These are phyloP conservation scores for Pseudomyrmex gracilis DNA, from an alignment of 1,140 invertebrate species.

Conservation along the genomic window DNA sequence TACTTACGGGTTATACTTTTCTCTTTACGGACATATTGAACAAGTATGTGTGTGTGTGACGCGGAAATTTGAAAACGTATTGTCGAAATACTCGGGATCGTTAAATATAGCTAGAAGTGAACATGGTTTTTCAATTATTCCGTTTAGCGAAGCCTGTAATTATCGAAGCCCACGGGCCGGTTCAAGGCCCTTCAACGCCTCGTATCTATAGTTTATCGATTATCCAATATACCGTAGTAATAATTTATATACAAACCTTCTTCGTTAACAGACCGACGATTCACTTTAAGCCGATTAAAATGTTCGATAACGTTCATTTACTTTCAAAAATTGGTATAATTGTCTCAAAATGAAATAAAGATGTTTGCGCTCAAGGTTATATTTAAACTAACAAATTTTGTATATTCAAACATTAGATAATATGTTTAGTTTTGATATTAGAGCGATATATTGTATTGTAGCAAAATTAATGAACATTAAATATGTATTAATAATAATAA, in stretches of 20 bases:
- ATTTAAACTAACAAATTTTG: too few species aligned
- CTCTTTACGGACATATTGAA: background rate
- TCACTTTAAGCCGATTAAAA: conserved; percentile 24
- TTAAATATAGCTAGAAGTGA: background rate
- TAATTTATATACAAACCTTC: conserved; percentile 25
- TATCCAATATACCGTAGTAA: conserved; percentile 31
- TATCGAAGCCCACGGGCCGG: background rate
- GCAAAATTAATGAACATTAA: background rate
- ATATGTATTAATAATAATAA: background rate
- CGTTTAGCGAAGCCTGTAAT: conserved; percentile 6
- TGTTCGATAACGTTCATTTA: background rate
- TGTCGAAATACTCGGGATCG: background rate
- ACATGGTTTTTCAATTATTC: conserved; percentile 21
- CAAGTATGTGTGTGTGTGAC: background rate
- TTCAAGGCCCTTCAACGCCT: conserved; percentile 2
- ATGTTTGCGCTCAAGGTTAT: background rate
- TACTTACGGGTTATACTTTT: background rate
- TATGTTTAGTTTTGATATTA: background rate
- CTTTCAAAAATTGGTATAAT: background rate
- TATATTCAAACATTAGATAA: background rate
- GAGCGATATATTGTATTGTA: background rate
- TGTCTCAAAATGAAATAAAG: background rate
- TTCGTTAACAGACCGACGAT: background rate
- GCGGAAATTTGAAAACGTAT: background rate
- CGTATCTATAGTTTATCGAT: conserved; percentile 4